phyloP scores from a whole-genome alignment of 2,113 vertebrate genomes.

The Australoheros scitulus region DNA sequence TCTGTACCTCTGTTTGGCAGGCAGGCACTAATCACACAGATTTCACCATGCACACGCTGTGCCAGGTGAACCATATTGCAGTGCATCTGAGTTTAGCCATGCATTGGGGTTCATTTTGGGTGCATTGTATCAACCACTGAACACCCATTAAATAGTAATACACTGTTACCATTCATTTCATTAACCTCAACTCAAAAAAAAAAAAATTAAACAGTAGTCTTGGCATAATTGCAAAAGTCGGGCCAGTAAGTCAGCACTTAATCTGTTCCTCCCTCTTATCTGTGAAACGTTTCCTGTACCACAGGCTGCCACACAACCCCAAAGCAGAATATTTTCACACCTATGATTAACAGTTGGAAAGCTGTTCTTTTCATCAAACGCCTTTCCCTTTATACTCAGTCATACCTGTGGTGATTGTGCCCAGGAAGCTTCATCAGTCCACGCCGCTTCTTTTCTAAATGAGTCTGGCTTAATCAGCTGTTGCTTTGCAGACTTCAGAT shows the following conservation, averaged over 20 bases:
- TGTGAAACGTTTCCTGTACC: not conserved
- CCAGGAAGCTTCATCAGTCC: not conserved
- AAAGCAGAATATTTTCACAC: not conserved
- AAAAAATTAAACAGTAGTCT: not conserved
- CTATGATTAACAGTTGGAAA: conserved; percentile 10
- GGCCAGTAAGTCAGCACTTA: not conserved
- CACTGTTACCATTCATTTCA: not conserved
- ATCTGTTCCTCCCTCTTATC: not conserved
- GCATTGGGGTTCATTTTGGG: not conserved
- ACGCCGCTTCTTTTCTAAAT: not conserved
- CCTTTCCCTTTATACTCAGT: not conserved
- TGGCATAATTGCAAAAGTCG: not conserved
- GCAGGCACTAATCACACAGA: conserved; percentile 31
- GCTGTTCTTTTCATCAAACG: not conserved
- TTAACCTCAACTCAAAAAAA: not conserved
- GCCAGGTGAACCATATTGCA: conserved; percentile 51
- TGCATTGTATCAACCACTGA: not conserved
- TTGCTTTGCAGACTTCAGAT: not conserved
- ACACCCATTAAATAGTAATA: not conserved
- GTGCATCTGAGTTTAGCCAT: conserved; percentile 15
- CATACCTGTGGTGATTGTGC: not conserved
- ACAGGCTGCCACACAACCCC: not conserved
- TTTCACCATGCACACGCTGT: conserved; percentile 10
- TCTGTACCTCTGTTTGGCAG: conserved; percentile 28
- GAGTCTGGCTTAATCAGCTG: not conserved